These are phyloP conservation scores for Xestia sexstrigata DNA, from an alignment of 2,888 invertebrate genomes.

Conservation along the genomic window DNA sequence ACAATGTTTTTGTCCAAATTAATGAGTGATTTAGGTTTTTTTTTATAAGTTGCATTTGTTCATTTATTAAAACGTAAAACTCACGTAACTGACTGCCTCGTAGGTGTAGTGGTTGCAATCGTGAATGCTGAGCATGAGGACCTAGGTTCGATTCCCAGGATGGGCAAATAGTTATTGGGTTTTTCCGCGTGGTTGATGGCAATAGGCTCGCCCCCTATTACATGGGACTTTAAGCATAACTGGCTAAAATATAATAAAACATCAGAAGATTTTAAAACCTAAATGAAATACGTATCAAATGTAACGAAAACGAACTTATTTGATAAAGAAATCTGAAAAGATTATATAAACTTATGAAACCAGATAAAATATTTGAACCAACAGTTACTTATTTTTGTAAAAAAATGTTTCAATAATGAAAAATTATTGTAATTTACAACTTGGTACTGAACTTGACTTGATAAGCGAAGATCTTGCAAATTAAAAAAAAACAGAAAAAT, in stretches of 20 bases:
- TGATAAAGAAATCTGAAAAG: slow-evolving; percentile 2
- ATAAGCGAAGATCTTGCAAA: background rate
- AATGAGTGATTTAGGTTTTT: background rate
- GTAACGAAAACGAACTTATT: slow-evolving; percentile 20
- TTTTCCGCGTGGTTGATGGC: too few relatives aligned
- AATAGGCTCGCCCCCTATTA: too few relatives aligned
- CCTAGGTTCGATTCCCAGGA: too few relatives aligned
- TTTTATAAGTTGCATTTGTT: background rate
- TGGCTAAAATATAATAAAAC: too few relatives aligned
- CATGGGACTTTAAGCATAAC: too few relatives aligned
- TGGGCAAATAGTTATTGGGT: too few relatives aligned
- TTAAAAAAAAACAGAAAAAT: background rate
- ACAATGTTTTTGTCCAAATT: background rate
- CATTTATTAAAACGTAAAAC: background rate
- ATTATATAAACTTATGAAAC: slow-evolving; percentile 22
- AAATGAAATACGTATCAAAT: slow-evolving; percentile 21
- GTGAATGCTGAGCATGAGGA: too few relatives aligned
- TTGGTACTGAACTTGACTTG: background rate
- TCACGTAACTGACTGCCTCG: too few relatives aligned
- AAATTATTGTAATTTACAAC: background rate
- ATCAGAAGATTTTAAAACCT: background rate
- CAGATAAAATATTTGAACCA: slow-evolving; percentile 1
- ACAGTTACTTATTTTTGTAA: slow-evolving; percentile 18
- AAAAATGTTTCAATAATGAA: background rate
- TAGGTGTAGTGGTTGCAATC: too few relatives aligned